phyloP scores from a whole-genome alignment of 2,888 invertebrate genomes.

The Drosophila diplacantha region DNA sequence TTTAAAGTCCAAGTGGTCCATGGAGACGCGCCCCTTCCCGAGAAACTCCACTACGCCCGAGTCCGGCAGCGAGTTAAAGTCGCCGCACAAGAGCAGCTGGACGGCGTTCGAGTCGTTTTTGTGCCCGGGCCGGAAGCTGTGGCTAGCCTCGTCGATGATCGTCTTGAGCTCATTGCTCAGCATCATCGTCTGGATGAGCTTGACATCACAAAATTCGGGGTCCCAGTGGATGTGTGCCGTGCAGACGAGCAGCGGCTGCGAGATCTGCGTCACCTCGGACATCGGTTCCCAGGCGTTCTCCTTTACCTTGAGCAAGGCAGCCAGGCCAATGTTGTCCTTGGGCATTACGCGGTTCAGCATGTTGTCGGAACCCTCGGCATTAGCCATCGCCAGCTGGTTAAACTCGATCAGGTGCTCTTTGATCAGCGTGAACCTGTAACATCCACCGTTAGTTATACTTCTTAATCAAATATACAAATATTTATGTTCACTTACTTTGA shows the following conservation, averaged over 20 bases:
- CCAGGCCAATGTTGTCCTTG: slow-evolving; percentile 98
- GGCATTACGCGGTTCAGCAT: slow-evolving; percentile 99
- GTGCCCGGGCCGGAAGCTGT: slow-evolving; percentile 85
- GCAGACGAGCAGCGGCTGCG: slow-evolving; percentile 93
- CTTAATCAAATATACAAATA: not conserved
- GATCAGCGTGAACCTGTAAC: slow-evolving; percentile 90
- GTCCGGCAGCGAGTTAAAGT: slow-evolving; percentile 98
- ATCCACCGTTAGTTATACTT: not conserved
- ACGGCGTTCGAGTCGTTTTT: slow-evolving; percentile 88
- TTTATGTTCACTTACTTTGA: slow-evolving; percentile 83
- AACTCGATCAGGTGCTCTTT: slow-evolving; percentile 98
- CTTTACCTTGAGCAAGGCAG: slow-evolving; percentile 95
- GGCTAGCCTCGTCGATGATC: slow-evolving; percentile 91
- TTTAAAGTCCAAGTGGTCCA: slow-evolving; percentile 97
- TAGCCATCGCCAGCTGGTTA: slow-evolving; percentile 98
- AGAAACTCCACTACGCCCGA: slow-evolving; percentile 98
- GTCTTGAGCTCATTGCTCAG: slow-evolving; percentile 94
- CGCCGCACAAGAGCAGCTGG: slow-evolving; percentile 96
- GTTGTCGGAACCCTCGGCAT: slow-evolving; percentile 98
- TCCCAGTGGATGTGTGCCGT: slow-evolving; percentile 99
- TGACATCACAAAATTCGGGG: slow-evolving; percentile 99
- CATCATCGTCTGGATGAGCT: slow-evolving; percentile 99
- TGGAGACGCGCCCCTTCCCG: slow-evolving; percentile 91
- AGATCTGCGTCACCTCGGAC: slow-evolving; percentile 86
- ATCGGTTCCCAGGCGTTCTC: slow-evolving; percentile 95